A percentile compares a stretch with the other conserved stretches of the same genome.
Conservation (phyloP, 2,797 vertebrate species). For the Lutjanus campechanus region DNA sequence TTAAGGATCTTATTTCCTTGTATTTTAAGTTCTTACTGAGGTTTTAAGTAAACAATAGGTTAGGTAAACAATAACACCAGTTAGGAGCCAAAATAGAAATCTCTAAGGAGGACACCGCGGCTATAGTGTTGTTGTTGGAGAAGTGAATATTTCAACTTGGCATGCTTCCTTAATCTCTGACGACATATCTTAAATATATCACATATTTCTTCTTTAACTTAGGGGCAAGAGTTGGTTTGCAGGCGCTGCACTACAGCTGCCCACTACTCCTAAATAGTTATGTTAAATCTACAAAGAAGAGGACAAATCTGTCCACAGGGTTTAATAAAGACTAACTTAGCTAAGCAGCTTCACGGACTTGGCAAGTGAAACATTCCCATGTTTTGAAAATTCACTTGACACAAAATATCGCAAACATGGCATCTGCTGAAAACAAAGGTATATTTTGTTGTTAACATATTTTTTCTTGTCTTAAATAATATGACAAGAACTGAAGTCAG, state of each 20-base stretch:
- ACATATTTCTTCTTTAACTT: too few relatives aligned
- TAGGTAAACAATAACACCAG: too few relatives aligned
- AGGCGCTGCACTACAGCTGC: background rate
- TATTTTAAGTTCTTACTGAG: too few relatives aligned
- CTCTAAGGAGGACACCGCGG: too few relatives aligned
- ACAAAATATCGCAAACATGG: background rate
- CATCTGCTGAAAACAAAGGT: background rate
- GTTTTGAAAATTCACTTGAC: background rate
- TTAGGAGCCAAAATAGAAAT: too few relatives aligned
- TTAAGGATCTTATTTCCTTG: too few relatives aligned
- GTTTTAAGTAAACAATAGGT: too few relatives aligned
- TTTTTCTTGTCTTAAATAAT: constrained; percentile 8
- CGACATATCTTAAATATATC: too few relatives aligned
- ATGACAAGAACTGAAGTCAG: background rate
- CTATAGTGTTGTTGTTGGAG: too few relatives aligned
- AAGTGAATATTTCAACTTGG: too few relatives aligned
- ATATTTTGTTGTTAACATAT: background rate
- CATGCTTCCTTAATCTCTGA: too few relatives aligned
- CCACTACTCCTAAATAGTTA: background rate
- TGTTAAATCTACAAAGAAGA: background rate
- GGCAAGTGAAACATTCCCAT: background rate
- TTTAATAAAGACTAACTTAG: constrained; percentile 12
- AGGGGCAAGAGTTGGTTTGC: background rate
- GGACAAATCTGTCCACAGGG: background rate
- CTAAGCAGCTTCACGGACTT: background rate